Conservation (phyloP, 1,140 invertebrate species). For the Ips typographus region DNA sequence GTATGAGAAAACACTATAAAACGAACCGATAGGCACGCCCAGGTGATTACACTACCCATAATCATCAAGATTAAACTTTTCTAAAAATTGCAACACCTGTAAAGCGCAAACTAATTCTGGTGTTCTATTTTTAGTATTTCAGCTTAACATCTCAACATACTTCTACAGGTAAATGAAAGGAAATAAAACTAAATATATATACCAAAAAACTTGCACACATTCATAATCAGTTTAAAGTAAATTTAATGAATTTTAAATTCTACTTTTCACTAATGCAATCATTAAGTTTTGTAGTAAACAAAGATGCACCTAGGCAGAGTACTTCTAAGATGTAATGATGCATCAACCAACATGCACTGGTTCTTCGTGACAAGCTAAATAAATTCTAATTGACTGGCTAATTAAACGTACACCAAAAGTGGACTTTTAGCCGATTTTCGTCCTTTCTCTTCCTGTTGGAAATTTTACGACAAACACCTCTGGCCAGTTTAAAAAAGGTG, state of each 20-base stretch:
- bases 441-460: conserved; percentile 10
- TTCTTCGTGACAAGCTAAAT: conserved; percentile 25
- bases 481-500: too few relatives aligned
- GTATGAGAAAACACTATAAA: conserved; percentile 26
- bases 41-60: conserved; percentile 18
- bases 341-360: conserved; percentile 1
- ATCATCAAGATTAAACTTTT: conserved; percentile 13
- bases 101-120: not conserved
- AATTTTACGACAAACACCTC: not conserved
- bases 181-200: too few relatives aligned
- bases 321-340: conserved; percentile 11
- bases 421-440: conserved; percentile 8
- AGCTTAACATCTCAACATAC: too few relatives aligned
- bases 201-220: too few relatives aligned
- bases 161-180: too few relatives aligned
- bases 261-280: not conserved
- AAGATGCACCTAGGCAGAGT: not conserved
- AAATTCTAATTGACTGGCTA: conserved; percentile 23
- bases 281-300: not conserved
- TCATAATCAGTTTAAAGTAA: not conserved
- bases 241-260: not conserved
- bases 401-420: conserved; percentile 22
- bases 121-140: too few relatives aligned
- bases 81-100: conserved; percentile 15
- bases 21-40: conserved; percentile 13